These are phyloP conservation scores for Tiphia femorata DNA, from an alignment of 2,888 invertebrate genomes.

Conservation along the genomic window DNA sequence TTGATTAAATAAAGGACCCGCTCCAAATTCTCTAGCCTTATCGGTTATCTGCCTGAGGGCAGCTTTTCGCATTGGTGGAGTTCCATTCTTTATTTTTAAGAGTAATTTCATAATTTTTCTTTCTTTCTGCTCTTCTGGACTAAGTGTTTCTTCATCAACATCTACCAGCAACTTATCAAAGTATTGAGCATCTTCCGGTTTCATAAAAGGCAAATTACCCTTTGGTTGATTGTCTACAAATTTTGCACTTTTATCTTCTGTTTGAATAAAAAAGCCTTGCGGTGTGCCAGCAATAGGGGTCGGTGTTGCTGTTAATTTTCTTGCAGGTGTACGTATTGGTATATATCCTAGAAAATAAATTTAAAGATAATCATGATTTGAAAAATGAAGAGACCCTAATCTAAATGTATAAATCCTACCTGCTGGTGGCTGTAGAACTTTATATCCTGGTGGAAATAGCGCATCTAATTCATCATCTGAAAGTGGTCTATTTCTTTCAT, in stretches of 20 bases:
- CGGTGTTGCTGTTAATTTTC: conserved; percentile 97
- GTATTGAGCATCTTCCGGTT: conserved; percentile 97
- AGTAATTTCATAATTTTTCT: conserved; percentile 99
- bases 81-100: conserved; percentile 99
- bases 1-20: conserved; percentile 98
- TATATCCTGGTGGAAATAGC: conserved; percentile 98
- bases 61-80: conserved; percentile 99
- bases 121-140: conserved; percentile 98
- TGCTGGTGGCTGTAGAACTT: conserved; percentile 94
- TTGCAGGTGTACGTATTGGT: conserved; percentile 96
- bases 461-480: conserved; percentile 97
- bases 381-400: not conserved
- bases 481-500: conserved; percentile 96
- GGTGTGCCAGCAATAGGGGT: conserved; percentile 95
- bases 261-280: conserved; percentile 95
- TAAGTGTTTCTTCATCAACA: conserved; percentile 95
- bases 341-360: conserved; percentile 78
- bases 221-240: conserved; percentile 98
- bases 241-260: conserved; percentile 87
- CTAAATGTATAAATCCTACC: conserved; percentile 67
- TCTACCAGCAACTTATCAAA: conserved; percentile 98
- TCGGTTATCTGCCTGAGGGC: conserved; percentile 98
- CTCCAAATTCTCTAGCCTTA: conserved; percentile 98
- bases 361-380: not conserved
- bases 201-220: conserved; percentile 97